Conservation (phyloP, 2,797 vertebrate genomes). For the Lophotriccus pileatus region DNA sequence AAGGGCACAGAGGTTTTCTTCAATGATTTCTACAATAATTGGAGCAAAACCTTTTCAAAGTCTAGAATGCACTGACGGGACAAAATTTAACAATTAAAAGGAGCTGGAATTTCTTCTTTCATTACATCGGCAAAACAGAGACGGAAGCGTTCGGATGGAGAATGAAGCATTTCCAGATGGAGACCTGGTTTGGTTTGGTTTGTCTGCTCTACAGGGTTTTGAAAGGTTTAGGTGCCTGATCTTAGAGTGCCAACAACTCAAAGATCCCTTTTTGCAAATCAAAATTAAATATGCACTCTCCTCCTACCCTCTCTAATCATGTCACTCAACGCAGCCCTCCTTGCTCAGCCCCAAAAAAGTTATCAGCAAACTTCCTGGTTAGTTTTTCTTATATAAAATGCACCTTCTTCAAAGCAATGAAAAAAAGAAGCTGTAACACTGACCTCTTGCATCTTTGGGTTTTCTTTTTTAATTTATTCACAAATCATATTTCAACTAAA, state of each 20-base stretch:
- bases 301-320: not conserved
- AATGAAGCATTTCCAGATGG: conserved; percentile 50
- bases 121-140: not conserved
- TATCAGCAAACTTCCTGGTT: not conserved
- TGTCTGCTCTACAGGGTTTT: conserved; percentile 3
- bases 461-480: not conserved
- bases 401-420: not conserved
- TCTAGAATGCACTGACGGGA: conserved; percentile 8
- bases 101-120: not conserved
- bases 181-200: not conserved
- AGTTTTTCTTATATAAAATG: not conserved
- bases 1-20: not conserved
- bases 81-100: conserved; percentile 28
- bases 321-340: not conserved
- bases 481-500: not conserved
- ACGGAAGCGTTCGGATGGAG: not conserved
- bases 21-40: not conserved
- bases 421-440: not conserved
- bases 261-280: not conserved
- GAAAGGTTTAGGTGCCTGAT: not conserved
- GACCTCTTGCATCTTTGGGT: not conserved
- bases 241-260: not conserved
- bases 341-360: not conserved
- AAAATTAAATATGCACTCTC: not conserved
- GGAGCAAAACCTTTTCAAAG: conserved; percentile 20